A percentile compares a stretch with the other conserved stretches of the same genome.
Evolutionary conservation across 2,888 invertebrate species (phyloP).

Genomic region (Shargacucullia verbasci): DNA sequence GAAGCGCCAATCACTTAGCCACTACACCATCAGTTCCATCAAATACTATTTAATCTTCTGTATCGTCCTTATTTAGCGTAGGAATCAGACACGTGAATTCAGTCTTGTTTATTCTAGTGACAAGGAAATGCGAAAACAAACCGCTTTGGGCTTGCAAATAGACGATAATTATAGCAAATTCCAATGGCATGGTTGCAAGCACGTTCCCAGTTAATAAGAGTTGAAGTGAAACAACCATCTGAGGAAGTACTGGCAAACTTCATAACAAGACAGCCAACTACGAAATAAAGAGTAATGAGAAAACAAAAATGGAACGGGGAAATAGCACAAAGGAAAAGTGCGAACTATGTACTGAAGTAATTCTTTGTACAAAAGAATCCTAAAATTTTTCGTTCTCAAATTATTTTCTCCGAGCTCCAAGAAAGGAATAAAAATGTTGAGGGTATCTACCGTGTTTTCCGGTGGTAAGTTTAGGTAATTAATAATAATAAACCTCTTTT

Average conservation of each 20-base stretch:
- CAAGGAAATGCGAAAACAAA: not conserved
- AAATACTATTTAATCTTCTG: no score
- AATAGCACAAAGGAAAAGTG: conserved; percentile 10
- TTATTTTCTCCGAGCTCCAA: no score
- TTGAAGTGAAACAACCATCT: conserved; percentile 6
- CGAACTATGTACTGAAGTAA: not conserved
- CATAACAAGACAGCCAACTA: conserved; percentile 3
- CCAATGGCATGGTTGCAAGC: conserved; percentile 16
- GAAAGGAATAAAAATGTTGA: no score
- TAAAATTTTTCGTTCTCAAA: no score
- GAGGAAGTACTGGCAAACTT: conserved; percentile 9
- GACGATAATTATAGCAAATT: conserved; percentile 19
- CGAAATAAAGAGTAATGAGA: not conserved
- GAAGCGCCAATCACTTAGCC: no score
- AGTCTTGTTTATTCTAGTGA: conserved; percentile 9
- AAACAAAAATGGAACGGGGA: conserved; percentile 8
- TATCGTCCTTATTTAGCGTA: no score
- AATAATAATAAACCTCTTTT: no score
- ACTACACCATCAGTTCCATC: no score
- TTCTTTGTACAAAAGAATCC: not conserved
- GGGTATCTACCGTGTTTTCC: no score
- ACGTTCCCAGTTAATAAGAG: conserved; percentile 22
- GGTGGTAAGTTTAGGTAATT: no score
- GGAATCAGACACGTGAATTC: not conserved
- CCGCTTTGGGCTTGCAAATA: conserved; percentile 3